Base-by-base conservation (phyloP, 2,888 invertebrate genomes). In the Eutolmus rufibarbis region DNA sequence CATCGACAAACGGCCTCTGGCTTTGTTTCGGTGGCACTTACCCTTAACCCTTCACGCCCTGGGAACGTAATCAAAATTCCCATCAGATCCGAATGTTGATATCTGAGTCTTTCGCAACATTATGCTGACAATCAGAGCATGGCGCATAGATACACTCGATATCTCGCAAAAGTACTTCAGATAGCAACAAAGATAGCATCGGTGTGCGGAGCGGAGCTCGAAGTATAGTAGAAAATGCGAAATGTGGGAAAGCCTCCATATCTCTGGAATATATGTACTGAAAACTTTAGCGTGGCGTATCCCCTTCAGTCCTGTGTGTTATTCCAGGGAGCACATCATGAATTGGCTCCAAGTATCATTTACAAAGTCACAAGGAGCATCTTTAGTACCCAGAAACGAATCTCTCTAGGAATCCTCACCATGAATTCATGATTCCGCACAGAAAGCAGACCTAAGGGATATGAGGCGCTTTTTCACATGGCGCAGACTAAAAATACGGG, bases 291-390 rank as follows among this genome's bases (percentile, higher is more conserved):
- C 51, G 74, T 46, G 46, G 28, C 85, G 31, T 46, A 74, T 74
- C 74, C 46, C 46, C 74, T 85, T 56, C 19, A 46, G 51, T 74
- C 37, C 79, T 40, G 79, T 85, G 74, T 85, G 46, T 85, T 85
- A 85, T 85, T 85, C 85, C 74, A 74, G 37, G 82, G 74, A 85
- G 85, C 74, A 85, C 85, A 85, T 85, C 85, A 85, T 85, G 85
- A 85, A 85, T 85, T 85, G 85, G 85, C 85, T 74, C 85, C 85
- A 85, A 85, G 85, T 85, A 85, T 85, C 85, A 85, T 85, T 85
- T 85, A 85, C 85, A 85, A 85, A 85, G 85, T 85, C 85, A 85
- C 85, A 85, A 85, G 85, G 74, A 85, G 85, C 85, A 85, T 85
- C 85, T 85, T 85, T 85, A 74, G 85, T 40, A 74, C 28, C 85